A percentile compares a stretch with the other conserved stretches of the same genome.
These are phyloP conservation scores for Mus musculus DNA, from an alignment of 2,113 vertebrate genomes.

Conservation along the genomic window DNA sequence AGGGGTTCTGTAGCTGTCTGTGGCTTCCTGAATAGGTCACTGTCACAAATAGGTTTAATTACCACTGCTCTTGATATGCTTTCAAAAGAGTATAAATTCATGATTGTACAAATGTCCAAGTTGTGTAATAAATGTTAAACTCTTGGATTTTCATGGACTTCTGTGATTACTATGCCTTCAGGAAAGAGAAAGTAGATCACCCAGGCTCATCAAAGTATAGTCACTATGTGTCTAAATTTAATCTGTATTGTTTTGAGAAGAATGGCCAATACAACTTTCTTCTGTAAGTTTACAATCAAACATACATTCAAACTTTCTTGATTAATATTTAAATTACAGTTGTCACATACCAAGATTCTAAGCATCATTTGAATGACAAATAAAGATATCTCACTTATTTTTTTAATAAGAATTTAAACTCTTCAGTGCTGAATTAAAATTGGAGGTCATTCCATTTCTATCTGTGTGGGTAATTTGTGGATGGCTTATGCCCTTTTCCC, in stretches of 20 bases:
- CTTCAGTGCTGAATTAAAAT: constrained; percentile 29
- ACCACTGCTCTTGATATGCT: neutral
- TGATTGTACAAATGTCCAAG: neutral
- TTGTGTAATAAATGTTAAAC: neutral
- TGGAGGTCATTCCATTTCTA: neutral
- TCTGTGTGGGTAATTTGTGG: neutral
- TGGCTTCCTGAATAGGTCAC: neutral
- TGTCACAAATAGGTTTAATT: constrained; percentile 53
- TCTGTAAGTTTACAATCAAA: neutral
- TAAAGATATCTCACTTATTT: neutral
- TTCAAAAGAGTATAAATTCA: constrained; percentile 55
- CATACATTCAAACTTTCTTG: neutral
- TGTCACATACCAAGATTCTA: neutral
- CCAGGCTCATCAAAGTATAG: neutral
- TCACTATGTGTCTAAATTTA: constrained; percentile 47
- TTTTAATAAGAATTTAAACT: neutral
- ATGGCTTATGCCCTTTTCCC: neutral
- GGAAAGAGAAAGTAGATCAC: neutral
- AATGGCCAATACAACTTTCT: neutral
- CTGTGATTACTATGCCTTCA: neutral
- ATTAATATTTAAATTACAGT: neutral
- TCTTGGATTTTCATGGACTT: neutral
- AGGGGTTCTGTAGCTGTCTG: neutral
- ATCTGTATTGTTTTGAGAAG: constrained; percentile 1
- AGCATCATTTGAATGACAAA: neutral